Conservation (phyloP, 1,140 invertebrate genomes). For the Calephelis nemesis region DNA sequence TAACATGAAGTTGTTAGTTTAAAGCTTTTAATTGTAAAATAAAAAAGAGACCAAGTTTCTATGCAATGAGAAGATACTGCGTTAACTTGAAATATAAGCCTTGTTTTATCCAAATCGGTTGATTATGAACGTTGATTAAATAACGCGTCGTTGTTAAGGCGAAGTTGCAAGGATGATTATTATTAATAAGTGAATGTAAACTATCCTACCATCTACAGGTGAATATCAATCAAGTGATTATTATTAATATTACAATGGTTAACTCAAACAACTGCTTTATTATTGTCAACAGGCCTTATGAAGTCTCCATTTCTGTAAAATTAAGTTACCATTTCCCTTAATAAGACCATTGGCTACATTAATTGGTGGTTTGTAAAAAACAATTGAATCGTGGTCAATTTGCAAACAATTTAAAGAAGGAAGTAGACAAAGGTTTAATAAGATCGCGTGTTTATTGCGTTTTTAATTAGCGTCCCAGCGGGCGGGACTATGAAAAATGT, state of each 20-base stretch:
- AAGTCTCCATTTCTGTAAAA: conserved; percentile 7
- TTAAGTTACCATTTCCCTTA: background rate
- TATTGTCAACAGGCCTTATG: conserved; percentile 7
- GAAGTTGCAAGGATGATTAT: no score
- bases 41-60: no score
- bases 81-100: no score
- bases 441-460: conserved; percentile 6
- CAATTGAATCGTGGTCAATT: background rate
- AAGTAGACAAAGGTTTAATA: conserved; percentile 12
- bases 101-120: no score
- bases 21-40: no score
- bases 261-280: background rate
- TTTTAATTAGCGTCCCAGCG: conserved; percentile 10
- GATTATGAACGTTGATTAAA: no score
- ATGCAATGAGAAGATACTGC: no score
- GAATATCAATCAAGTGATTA: conserved; percentile 2
- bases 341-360: background rate
- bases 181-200: background rate
- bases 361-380: conserved; percentile 8
- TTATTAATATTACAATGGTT: background rate
- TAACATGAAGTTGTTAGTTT: no score
- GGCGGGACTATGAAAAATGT: background rate
- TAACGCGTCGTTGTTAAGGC: no score
- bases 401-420: conserved; percentile 10
- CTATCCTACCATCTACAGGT: background rate